phyloP scores from a whole-genome alignment of 2,888 invertebrate genomes.

The Mythimna loreyi region DNA sequence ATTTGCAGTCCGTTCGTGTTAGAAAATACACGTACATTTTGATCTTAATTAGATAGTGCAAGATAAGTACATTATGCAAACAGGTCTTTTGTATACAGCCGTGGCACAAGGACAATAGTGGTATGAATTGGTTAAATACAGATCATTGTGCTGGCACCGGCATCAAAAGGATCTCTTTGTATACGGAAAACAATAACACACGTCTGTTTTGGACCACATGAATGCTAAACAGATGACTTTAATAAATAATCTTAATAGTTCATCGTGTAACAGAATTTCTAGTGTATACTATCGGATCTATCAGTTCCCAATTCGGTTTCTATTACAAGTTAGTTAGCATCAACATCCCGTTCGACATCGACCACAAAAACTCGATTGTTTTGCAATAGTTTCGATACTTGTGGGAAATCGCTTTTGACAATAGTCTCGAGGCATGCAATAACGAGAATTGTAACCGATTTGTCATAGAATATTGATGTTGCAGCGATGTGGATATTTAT shows the following conservation, averaged over 20 bases:
- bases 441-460: conserved; percentile 45
- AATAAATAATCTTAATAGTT: conserved; percentile 65
- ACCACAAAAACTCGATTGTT: conserved; percentile 63
- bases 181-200: conserved; percentile 83
- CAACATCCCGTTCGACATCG: conserved; percentile 62
- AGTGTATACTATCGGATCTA: conserved; percentile 52
- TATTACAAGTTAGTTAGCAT: conserved; percentile 53
- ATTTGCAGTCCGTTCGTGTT: conserved; percentile 55
- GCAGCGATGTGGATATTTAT: conserved; percentile 40
- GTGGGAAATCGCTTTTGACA: conserved; percentile 64
- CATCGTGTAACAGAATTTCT: conserved; percentile 59
- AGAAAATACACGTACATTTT: conserved; percentile 61
- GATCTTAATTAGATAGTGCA: conserved; percentile 75
- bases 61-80: conserved; percentile 84
- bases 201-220: conserved; percentile 72
- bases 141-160: conserved; percentile 81
- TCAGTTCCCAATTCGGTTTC: conserved; percentile 53
- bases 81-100: conserved; percentile 79
- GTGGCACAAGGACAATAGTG: conserved; percentile 81
- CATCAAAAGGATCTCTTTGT: conserved; percentile 85
- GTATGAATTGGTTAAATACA: conserved; percentile 82
- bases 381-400: conserved; percentile 66
- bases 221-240: conserved; percentile 66
- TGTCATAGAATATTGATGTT: conserved; percentile 54
- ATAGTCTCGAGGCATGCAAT: conserved; percentile 57